Evolutionary conservation across 1,140 invertebrate genomes (phyloP), one percentile per base, ranked within the genome.

Genomic region (Nephila pilipes): DNA sequence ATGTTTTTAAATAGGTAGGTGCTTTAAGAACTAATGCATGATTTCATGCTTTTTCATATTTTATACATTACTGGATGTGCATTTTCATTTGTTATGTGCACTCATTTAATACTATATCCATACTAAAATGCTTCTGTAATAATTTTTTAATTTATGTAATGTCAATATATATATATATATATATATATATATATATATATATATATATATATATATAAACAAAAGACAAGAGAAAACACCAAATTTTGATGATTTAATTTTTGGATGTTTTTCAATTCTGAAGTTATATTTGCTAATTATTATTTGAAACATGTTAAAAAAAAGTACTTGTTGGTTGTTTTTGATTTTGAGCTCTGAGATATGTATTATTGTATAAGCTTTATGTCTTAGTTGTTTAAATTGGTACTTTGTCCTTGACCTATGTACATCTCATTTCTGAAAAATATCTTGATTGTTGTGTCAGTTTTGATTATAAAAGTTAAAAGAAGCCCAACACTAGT

Each of bases 401-500:
- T 69, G 65, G 65, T 69, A 25, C 25, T 69, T 22, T 69, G 25
- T 69, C 18, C 65, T 69, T 32, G 65, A 69, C 29, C 14, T 29
- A 16, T 25, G 32, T 69, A 32, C 3, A 16, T 69, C 65, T 69
- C 29, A 69, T 18, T 16, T 29, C 12, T 69, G 25, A 32, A 25
- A 69, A 69, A 69, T 69, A 69, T 63, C 25, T 81, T 81, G 79
- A 54, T n/a, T 81, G 38, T 81, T 81, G 46, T 80, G 36, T 69
- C 16, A 69, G 14, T 69, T 69, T 69, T 16, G 0, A 20, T 46
- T 46, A 54, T 46, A 22, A 81, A 46, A 54, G 38, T 81, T 81
- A 81, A 85, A 85, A 32, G 57, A 92, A 92, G 91, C 91, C 91
- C 91, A 92, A 92, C 32, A 85, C 58, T 57, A 32, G 22, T 69